phyloP scores from a whole-genome alignment of 2,797 vertebrate species.

The Rhincodon typus region DNA sequence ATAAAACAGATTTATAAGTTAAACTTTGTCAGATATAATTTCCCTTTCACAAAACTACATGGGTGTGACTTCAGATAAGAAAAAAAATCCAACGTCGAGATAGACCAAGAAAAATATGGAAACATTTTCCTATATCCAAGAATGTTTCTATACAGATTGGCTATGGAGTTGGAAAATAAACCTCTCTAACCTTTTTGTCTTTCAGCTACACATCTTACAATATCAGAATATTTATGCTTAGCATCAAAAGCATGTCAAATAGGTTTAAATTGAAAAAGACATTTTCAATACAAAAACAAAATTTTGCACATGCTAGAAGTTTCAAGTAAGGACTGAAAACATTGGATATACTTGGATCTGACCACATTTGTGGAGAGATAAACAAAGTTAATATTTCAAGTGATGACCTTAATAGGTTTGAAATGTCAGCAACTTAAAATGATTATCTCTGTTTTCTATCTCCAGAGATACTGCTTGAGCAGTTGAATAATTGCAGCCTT shows the following conservation, averaged over 20 bases:
- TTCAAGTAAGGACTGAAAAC: background rate
- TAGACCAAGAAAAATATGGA: background rate
- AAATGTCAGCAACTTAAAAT: background rate
- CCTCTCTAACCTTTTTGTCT: background rate
- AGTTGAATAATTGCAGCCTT: background rate
- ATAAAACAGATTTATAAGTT: background rate
- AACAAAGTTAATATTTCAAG: background rate
- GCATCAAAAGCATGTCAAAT: background rate
- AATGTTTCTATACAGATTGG: background rate
- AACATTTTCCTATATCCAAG: background rate
- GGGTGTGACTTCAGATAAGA: background rate
- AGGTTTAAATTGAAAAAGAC: background rate
- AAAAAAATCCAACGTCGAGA: background rate
- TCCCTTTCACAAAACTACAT: too few relatives aligned
- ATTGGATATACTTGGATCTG: background rate
- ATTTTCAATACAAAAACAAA: background rate
- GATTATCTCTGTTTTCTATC: background rate
- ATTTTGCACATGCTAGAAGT: background rate
- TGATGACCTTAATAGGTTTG: background rate
- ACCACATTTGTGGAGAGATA: background rate
- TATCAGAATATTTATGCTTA: background rate
- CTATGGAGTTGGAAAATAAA: background rate
- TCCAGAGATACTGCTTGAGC: background rate
- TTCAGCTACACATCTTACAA: background rate
- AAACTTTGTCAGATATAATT: background rate